Evolutionary conservation across 2,888 invertebrate genomes (phyloP).

Genomic region (Drosophila mimica): DNA sequence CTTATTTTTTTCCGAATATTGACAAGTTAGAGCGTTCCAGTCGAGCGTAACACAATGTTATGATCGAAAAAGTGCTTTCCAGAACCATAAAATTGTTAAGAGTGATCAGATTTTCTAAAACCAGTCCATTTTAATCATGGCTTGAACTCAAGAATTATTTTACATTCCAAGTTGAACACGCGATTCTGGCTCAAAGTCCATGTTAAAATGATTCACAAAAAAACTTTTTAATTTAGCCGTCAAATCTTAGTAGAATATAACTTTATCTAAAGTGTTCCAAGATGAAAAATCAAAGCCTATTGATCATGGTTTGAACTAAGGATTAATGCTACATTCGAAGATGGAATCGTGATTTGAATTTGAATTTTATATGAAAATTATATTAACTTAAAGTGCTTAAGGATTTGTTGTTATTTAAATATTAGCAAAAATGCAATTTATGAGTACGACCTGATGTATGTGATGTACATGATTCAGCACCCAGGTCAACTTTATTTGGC

Average conservation of each 20-base stretch:
- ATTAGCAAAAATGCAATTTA: neutral
- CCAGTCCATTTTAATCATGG: neutral
- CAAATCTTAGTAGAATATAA: neutral
- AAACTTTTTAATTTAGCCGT: too few species aligned
- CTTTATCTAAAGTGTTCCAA: neutral
- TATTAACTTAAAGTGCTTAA: neutral
- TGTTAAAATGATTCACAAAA: too few species aligned
- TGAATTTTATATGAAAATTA: neutral
- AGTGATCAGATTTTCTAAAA: neutral
- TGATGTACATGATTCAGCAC: neutral
- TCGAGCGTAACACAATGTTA: neutral
- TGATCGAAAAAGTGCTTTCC: neutral
- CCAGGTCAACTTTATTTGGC: constrained; percentile 1
- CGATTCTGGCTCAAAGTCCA: too few species aligned
- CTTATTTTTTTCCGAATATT: neutral
- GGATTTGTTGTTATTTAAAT: neutral
- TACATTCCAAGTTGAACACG: neutral
- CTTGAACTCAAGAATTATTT: neutral
- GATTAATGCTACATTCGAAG: neutral
- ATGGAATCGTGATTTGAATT: neutral
- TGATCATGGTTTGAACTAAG: too few species aligned
- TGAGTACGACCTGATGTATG: constrained; percentile 3
- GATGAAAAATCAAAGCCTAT: too few species aligned
- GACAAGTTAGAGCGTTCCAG: neutral
- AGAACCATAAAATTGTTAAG: neutral